Evolutionary conservation across 2,888 invertebrate genomes (phyloP).

Genomic region (Girardia tigrina): DNA sequence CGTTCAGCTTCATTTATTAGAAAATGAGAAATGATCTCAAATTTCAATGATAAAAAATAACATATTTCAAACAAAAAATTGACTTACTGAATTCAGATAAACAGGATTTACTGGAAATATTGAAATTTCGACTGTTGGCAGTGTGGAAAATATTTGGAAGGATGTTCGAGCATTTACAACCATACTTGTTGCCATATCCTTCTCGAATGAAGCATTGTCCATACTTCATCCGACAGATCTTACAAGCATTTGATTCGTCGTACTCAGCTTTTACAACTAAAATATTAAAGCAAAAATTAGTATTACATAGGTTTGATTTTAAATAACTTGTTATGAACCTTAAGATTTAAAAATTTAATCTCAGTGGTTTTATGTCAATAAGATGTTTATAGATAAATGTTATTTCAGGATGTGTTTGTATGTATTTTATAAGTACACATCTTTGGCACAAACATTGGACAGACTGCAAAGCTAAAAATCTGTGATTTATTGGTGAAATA

Average conservation of each 20-base stretch:
- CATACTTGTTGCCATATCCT: conserved; percentile 8
- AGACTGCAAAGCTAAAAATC: no score
- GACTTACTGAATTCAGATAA: neutral
- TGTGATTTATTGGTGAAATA: no score
- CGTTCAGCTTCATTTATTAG: neutral
- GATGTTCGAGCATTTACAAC: neutral
- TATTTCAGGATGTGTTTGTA: no score
- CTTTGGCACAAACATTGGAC: no score
- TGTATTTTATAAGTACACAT: no score
- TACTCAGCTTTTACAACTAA: neutral
- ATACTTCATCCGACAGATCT: neutral
- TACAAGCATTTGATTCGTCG: conserved; percentile 9
- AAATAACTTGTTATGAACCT: neutral
- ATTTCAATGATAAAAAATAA: neutral
- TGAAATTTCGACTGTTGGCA: neutral
- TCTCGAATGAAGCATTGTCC: neutral
- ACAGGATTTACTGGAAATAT: conserved; percentile 23
- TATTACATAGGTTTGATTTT: neutral
- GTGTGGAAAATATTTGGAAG: conserved; percentile 14
- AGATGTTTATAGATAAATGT: no score
- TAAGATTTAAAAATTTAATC: neutral
- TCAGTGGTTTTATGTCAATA: no score
- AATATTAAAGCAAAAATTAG: neutral
- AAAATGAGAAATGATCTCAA: neutral
- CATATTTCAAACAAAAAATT: neutral